Evolutionary conservation across 2,113 vertebrate genomes (phyloP), one percentile per base, ranked within the genome.

Genomic region (Sus scrofa): DNA sequence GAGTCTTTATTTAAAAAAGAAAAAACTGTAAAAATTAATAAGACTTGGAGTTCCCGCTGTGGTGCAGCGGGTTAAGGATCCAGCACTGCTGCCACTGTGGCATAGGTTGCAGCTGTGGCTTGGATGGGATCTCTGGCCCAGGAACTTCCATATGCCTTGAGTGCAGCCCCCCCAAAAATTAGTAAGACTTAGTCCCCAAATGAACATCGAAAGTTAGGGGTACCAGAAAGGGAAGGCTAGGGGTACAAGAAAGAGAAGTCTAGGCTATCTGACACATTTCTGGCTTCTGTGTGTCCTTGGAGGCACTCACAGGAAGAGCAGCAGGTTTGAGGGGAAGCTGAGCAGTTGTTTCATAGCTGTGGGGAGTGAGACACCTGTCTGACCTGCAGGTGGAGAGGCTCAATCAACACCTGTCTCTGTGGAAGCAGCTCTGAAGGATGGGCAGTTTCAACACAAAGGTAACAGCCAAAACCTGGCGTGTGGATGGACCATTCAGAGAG

Each of bases 331-430:
- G 60, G 20, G 56, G 39, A 62, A 62, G 56, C 10, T 30, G 22
- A 1, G 1, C 14, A 3, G 13, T 2, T 62, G 56, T 63, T 34
- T 74, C 37, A n/a, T 0, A 12, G 39, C 30, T 30, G 2, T 19
- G 15, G 15, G 3, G 24, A 50, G 14, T 1, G 30, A 63, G 39
- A 1, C 2, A 5, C 14, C n/a, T 60, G 50, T 74, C 30, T 26
- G 86, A 62, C 56, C 1, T 13, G 18, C 56, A 50, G 30, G 19
- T 62, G 37, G 30, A 62, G 8, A 50, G 6, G 16, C 19, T 44
- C 37, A 3, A 13, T 6, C 6, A 30, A 24, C 30, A 34, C 4
- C 3, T 10, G 19, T 14, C 20, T n/a, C 58, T 26, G 22, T 18
- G 56, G 58, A 7, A 34, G 14, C 30, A 34, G 15, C 37, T 26